Evolutionary conservation across 2,888 invertebrate genomes (phyloP).

Genomic region (Abrostola triplasia): DNA sequence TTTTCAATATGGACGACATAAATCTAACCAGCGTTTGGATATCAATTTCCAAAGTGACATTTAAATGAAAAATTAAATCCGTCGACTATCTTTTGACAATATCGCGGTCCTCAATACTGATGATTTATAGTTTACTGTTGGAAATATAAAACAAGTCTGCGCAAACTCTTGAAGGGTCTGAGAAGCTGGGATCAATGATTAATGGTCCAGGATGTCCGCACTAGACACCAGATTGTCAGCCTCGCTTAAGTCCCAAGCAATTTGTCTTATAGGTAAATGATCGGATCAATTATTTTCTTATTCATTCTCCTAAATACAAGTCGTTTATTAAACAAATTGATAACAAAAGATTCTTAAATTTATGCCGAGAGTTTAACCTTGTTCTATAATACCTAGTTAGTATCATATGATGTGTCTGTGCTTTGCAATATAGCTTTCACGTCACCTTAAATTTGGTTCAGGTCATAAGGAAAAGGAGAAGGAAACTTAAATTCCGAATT

Average conservation of each 20-base stretch:
- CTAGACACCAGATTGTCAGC: slow-evolving; percentile 55
- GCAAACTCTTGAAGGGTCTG: slow-evolving; percentile 39
- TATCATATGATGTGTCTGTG: too few relatives aligned
- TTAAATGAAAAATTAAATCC: slow-evolving; percentile 47
- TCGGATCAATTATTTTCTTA: slow-evolving; percentile 47
- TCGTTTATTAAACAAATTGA: neutral
- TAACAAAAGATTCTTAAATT: neutral
- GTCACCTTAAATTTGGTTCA: slow-evolving; percentile 23
- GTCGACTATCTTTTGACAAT: slow-evolving; percentile 40
- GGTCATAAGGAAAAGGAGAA: slow-evolving; percentile 28
- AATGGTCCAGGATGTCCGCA: slow-evolving; percentile 55
- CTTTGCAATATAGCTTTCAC: too few relatives aligned
- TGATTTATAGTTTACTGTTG: slow-evolving; percentile 54
- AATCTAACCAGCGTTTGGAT: slow-evolving; percentile 1
- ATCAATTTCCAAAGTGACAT: slow-evolving; percentile 18
- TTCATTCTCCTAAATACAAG: slow-evolving; percentile 15
- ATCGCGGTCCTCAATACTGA: slow-evolving; percentile 42
- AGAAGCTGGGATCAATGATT: slow-evolving; percentile 59
- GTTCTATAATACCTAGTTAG: too few relatives aligned
- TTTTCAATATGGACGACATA: neutral
- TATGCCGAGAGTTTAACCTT: neutral
- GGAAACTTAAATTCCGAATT: slow-evolving; percentile 34
- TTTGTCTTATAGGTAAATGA: slow-evolving; percentile 62
- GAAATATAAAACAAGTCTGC: slow-evolving; percentile 54
- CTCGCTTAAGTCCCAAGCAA: slow-evolving; percentile 45